Base-by-base conservation (phyloP, 2,888 invertebrate species). In the Pammene fasciana region DNA sequence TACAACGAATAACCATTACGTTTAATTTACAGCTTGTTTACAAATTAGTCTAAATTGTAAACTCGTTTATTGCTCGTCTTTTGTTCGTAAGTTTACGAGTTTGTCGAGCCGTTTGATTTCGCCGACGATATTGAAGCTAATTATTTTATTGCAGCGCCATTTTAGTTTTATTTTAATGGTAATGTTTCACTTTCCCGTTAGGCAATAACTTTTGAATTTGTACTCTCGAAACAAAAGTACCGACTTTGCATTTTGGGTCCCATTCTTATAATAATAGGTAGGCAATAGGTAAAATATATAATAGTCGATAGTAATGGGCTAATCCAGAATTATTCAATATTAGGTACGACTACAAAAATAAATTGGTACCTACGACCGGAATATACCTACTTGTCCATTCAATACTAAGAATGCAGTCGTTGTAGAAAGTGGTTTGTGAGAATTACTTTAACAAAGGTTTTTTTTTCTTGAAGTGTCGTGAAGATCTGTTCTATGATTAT, bases 11-110 rank as follows among this genome's bases (percentile, higher is more conserved):
- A 62, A 62, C 62, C 46, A 68, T 68, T 43, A 67, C 14, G 26
- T 67, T 67, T 60, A 67, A n/a, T 67, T 67, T 61, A 67, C 54
- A 34, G 48, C 48, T 55, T 43, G 66, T 52, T 66, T 54, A 57
- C 50, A 62, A 54, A 55, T 68, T 48, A 41, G 46, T 55, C 45
- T 55, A 14, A 50, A 67, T 60, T 60, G 67, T 66, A 52, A 59
- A 50, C 59, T 52, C 26, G 18, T 52, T 66, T 52, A 59, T 59
- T 59, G 18, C 41, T 45, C 16, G 13, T 14, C 52, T 66, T 41
- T 59, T 52, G 54, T 62, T 52, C 9, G 48, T n/a, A n/a, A 13
- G 10, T 68, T 68, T 68, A 68, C 64, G 64, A n/a, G 48, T 41
- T 56, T 56, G 8, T 13, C 11, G 36, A 41, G 34, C 50, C 34